Evolutionary conservation across 92 coral and sea anemone species (phyloP), one percentile per base, ranked within the genome.

Genomic region (Palythoa grandis): DNA sequence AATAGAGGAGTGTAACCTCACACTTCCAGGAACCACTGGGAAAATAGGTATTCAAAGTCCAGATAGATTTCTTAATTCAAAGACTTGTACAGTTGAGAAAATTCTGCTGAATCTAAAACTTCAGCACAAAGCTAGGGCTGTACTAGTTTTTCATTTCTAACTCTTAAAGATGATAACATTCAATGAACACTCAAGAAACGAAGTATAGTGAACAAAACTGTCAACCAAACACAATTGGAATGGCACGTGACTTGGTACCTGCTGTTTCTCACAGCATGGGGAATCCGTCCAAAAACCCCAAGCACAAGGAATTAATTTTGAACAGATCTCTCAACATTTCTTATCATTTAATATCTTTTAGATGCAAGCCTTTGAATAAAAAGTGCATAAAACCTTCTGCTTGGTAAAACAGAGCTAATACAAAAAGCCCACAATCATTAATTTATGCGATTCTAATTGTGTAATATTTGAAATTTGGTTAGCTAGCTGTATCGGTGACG

Each of bases 371-470:
- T n/a, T 29, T 12, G n/a, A 80, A 54, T 50, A 10, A 13, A 39
- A 47, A 40, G 39, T 22, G 11, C 60, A 79, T 40, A 13, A 23
- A 61, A 16, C 13, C 24, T 35, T 22, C 37, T 47, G 24, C 15
- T 23, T 11, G 72, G 73, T 11, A 22, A 20, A 20, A 11, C 19
- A 80, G 43, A 11, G n/a, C 19, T 47, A 25, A 16, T 17, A 8
- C 17, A 53, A 65, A 67, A 80, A 67, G 47, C 40, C 85, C 61
- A 37, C 38, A 47, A 65, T 66, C 70, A 65, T 65, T 50, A 80
- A 47, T 53, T 54, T 24, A 76, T 66, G 22, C 74, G 84, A 47
- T 63, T 79, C 73, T 65, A 66, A 75, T 75, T 75, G 3, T 52
- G 60, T 50, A 52, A 76, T 23, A 66, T 61, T 29, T 25, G 73